Percentiles rank a stretch among this genome's conserved stretches.
These are phyloP conservation scores for Nomada fucata DNA, from an alignment of 2,888 invertebrate species.

Conservation along the genomic window DNA sequence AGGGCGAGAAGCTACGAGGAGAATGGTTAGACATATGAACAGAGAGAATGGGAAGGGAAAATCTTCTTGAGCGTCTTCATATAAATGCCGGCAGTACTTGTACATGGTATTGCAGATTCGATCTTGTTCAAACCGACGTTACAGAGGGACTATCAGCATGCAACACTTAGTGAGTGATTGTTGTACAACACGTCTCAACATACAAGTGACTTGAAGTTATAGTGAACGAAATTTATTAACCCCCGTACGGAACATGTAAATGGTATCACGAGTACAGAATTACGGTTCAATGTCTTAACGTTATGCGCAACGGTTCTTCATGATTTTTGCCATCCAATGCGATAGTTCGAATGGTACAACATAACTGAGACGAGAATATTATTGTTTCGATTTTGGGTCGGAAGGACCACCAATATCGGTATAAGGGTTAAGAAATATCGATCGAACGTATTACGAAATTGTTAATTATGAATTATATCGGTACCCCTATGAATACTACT, in stretches of 20 bases:
- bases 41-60: conserved; percentile 79
- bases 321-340: too few species aligned
- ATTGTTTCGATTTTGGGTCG: too few species aligned
- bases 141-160: conserved; percentile 74
- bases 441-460: background rate
- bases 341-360: too few species aligned
- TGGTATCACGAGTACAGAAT: too few species aligned
- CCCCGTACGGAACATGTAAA: background rate
- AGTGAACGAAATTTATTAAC: conserved; percentile 22
- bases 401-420: too few species aligned
- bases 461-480: background rate
- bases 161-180: conserved; percentile 81
- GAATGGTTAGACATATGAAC: conserved; percentile 70
- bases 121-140: conserved; percentile 78
- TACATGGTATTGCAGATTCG: conserved; percentile 78
- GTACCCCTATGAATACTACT: too few species aligned
- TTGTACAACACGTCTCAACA: conserved; percentile 9
- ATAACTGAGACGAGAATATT: too few species aligned
- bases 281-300: too few species aligned
- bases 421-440: background rate
- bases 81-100: conserved; percentile 79
- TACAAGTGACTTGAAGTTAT: conserved; percentile 14
- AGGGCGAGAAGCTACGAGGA: conserved; percentile 65
- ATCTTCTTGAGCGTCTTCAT: conserved; percentile 78
- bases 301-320: too few species aligned